Percentiles rank a stretch among this genome's conserved stretches.
phyloP scores from a whole-genome alignment of 2,797 vertebrate species.

The Malurus leucopterus region DNA sequence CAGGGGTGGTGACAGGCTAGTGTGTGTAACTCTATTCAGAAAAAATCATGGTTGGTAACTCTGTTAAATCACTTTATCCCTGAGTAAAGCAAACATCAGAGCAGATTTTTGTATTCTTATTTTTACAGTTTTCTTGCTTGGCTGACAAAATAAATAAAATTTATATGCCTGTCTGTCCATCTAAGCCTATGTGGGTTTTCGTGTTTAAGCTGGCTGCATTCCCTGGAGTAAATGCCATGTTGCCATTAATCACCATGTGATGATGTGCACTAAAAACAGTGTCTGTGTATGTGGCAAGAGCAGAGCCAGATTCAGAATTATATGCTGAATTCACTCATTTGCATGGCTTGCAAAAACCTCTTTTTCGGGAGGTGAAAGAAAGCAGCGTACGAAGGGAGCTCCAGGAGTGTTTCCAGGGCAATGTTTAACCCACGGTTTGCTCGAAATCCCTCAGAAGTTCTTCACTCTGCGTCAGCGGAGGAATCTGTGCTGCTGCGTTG shows the following conservation, averaged over 20 bases:
- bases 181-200: conserved; percentile 36
- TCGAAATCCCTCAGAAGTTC: background rate
- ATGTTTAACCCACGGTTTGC: background rate
- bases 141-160: conserved; percentile 34
- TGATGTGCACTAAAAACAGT: conserved; percentile 28
- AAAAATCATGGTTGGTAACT: conserved; percentile 11
- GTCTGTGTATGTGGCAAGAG: conserved; percentile 7
- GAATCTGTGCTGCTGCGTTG: background rate
- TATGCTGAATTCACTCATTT: background rate
- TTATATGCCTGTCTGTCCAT: conserved; percentile 37
- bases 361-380: background rate
- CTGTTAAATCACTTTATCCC: conserved; percentile 30
- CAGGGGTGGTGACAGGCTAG: background rate
- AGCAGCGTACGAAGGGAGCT: background rate
- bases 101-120: conserved; percentile 29
- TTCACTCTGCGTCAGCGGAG: background rate
- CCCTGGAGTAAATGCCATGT: conserved; percentile 40
- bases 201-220: conserved; percentile 34
- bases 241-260: conserved; percentile 39
- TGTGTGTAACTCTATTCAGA: conserved; percentile 6
- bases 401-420: background rate
- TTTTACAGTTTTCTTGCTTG: conserved; percentile 42
- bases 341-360: background rate
- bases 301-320: background rate
- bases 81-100: conserved; percentile 29